Conservation (phyloP, 2,888 invertebrate genomes). For the Deroplatys truncata region DNA sequence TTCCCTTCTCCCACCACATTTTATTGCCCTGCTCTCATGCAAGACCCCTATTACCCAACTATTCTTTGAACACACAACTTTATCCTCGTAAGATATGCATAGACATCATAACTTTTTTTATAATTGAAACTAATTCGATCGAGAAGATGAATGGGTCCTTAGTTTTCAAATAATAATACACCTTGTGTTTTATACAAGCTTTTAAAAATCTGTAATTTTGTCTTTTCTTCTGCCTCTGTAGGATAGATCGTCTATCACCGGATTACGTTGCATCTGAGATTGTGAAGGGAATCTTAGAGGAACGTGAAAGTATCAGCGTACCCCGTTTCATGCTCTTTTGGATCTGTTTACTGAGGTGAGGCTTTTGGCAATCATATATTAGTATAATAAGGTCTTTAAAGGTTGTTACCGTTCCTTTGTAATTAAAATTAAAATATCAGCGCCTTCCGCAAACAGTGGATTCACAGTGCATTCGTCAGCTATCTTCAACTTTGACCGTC, state of each 20-base stretch:
- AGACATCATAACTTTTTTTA: neutral
- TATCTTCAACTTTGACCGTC: too few relatives aligned
- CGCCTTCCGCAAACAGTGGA: too few relatives aligned
- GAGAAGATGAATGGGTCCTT: too few relatives aligned
- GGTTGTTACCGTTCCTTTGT: neutral
- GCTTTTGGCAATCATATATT: neutral
- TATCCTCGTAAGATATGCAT: too few relatives aligned
- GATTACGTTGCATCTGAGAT: constrained; percentile 26
- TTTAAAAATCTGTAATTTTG: too few relatives aligned
- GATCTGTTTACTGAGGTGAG: constrained; percentile 26
- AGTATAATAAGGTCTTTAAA: neutral
- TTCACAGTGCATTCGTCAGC: too few relatives aligned
- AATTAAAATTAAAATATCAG: neutral
- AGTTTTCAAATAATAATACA: too few relatives aligned
- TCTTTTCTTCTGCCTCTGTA: neutral
- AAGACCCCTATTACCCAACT: too few relatives aligned
- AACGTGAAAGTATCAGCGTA: constrained; percentile 24
- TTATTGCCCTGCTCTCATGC: too few relatives aligned
- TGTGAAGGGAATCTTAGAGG: constrained; percentile 24
- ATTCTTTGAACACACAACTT: too few relatives aligned
- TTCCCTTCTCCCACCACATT: too few relatives aligned
- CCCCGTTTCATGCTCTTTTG: constrained; percentile 28
- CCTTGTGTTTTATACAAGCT: too few relatives aligned
- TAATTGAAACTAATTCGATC: neutral
- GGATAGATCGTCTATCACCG: constrained; percentile 26